Conservation (phyloP, 2,797 vertebrate genomes). For the Dallia pectoralis region DNA sequence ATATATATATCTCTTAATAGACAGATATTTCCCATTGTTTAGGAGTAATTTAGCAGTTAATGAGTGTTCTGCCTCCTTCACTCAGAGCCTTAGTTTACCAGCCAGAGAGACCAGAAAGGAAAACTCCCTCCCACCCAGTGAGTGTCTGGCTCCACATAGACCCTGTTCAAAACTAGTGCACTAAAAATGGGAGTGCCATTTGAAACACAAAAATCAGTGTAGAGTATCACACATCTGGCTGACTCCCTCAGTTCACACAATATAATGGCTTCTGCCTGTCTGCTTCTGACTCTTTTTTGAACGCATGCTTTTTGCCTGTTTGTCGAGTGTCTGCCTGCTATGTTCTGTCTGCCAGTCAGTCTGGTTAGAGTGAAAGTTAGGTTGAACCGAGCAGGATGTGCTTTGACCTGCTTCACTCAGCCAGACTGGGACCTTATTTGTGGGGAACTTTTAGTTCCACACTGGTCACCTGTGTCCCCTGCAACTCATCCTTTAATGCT, state of each 20-base stretch:
- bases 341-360: no score
- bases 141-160: not conserved
- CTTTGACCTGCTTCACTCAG: not conserved
- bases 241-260: not conserved
- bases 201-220: not conserved
- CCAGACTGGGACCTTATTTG: not conserved
- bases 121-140: not conserved
- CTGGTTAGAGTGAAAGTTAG: not conserved
- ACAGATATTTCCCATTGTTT: conserved; percentile 6
- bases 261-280: not conserved
- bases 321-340: no score
- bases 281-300: no score
- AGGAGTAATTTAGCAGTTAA: conserved; percentile 26
- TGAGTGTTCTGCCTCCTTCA: conserved; percentile 11
- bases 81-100: not conserved
- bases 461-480: not conserved
- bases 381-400: conserved; percentile 7
- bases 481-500: not conserved
- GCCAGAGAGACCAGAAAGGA: not conserved
- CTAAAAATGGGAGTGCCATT: not conserved
- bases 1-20: no score
- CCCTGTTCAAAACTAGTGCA: not conserved
- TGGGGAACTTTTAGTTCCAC: not conserved
- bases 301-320: no score
- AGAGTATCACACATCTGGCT: not conserved